These are phyloP conservation scores for Callitettix versicolor DNA, from an alignment of 1,140 invertebrate genomes.

Conservation along the genomic window DNA sequence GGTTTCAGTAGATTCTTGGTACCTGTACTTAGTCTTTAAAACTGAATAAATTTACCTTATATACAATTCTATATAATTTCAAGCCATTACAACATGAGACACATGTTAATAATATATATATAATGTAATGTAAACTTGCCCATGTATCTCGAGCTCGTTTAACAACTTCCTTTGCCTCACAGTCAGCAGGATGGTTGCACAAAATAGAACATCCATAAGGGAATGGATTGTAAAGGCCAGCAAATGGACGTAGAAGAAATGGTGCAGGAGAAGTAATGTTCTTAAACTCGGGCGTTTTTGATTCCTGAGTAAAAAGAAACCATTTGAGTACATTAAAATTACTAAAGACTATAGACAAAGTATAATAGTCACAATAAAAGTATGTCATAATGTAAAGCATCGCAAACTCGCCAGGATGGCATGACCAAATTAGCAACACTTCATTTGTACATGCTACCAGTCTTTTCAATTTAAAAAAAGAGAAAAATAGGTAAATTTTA, in stretches of 20 bases:
- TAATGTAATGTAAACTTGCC: constrained; percentile 38
- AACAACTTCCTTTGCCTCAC: constrained; percentile 57
- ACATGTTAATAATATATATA: no score
- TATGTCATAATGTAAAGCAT: neutral
- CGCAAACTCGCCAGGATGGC: neutral
- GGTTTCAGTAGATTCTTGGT: no score
- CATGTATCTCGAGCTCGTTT: constrained; percentile 57
- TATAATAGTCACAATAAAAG: neutral
- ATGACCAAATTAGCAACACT: neutral
- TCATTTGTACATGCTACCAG: neutral
- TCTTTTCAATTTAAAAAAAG: neutral
- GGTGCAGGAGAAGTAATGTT: constrained; percentile 37
- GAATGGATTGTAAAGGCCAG: constrained; percentile 68
- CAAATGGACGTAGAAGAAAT: constrained; percentile 58
- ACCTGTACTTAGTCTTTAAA: no score
- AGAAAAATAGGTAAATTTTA: no score
- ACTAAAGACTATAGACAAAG: neutral
- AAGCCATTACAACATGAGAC: no score
- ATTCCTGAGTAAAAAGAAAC: constrained; percentile 4
- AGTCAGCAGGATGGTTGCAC: constrained; percentile 70
- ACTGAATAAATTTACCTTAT: no score
- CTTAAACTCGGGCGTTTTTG: neutral
- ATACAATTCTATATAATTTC: no score
- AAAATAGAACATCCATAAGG: constrained; percentile 64
- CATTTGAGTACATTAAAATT: neutral